phyloP scores from a whole-genome alignment of 2,888 invertebrate species.

The Caenorhabditis sp. region DNA sequence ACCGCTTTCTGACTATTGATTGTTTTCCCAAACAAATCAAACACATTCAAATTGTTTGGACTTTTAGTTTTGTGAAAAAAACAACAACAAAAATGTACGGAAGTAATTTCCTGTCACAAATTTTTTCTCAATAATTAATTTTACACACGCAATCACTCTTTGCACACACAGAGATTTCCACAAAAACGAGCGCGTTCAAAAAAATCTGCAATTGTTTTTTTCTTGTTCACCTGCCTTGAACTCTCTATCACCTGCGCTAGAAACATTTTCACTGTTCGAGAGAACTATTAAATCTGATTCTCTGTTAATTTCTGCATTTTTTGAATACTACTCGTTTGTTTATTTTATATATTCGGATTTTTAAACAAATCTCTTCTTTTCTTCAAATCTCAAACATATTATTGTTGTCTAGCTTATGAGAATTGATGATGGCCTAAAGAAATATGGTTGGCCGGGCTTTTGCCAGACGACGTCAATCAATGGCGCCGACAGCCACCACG shows the following conservation, averaged over 20 bases:
- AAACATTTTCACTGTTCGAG: too few species aligned
- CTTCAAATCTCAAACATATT: neutral
- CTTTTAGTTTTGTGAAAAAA: too few species aligned
- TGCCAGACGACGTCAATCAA: constrained; percentile 44
- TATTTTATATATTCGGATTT: neutral
- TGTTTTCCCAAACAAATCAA: too few species aligned
- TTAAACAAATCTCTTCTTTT: neutral
- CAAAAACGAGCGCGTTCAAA: too few species aligned
- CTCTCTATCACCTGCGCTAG: too few species aligned
- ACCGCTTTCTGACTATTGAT: too few species aligned
- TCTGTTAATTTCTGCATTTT: too few species aligned
- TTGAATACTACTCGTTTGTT: neutral
- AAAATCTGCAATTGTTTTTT: too few species aligned
- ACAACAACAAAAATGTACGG: neutral
- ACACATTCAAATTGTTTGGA: too few species aligned
- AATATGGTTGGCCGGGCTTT: constrained; percentile 48
- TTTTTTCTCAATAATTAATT: neutral
- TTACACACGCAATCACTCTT: neutral
- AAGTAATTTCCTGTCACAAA: neutral
- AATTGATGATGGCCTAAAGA: constrained; percentile 2
- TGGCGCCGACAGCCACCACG: constrained; percentile 36
- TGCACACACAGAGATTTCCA: neutral
- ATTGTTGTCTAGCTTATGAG: neutral
- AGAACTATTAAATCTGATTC: too few species aligned
- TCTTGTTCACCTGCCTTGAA: too few species aligned